phyloP scores from a whole-genome alignment of 2,888 invertebrate species.

The Trypoxylon attenuatum region DNA sequence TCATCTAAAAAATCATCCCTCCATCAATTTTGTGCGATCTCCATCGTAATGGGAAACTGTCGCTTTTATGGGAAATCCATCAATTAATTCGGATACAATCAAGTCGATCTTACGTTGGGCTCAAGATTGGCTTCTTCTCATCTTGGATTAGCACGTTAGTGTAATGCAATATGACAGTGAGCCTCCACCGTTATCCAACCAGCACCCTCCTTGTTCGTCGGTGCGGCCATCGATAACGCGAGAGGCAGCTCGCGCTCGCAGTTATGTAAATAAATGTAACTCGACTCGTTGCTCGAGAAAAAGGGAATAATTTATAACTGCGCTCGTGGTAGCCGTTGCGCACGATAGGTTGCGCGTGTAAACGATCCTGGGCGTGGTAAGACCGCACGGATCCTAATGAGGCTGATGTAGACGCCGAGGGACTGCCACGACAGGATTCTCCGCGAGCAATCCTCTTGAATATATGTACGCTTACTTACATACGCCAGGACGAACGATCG shows the following conservation, averaged over 20 bases:
- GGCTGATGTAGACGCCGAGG: neutral
- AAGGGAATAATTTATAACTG: slow-evolving; percentile 38
- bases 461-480: no score
- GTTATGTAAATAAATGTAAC: slow-evolving; percentile 41
- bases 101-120: slow-evolving; percentile 13
- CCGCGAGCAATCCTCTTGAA: slow-evolving; percentile 11
- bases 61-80: slow-evolving; percentile 16
- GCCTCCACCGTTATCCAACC: slow-evolving; percentile 10
- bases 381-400: slow-evolving; percentile 11
- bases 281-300: slow-evolving; percentile 24
- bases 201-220: slow-evolving; percentile 17
- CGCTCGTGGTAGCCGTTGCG: slow-evolving; percentile 1
- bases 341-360: slow-evolving; percentile 37
- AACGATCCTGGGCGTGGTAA: slow-evolving; percentile 42
- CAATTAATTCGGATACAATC: slow-evolving; percentile 31
- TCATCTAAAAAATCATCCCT: no score
- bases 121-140: slow-evolving; percentile 25
- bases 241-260: slow-evolving; percentile 3
- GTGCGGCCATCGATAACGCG: slow-evolving; percentile 1
- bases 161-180: slow-evolving; percentile 51
- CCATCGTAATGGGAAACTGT: no score
- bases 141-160: slow-evolving; percentile 45
- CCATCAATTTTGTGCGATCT: no score
- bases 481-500: neutral
- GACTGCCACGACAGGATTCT: slow-evolving; percentile 9